Base-by-base conservation (phyloP, 1,140 invertebrate genomes). In the Drosophila pachea region DNA sequence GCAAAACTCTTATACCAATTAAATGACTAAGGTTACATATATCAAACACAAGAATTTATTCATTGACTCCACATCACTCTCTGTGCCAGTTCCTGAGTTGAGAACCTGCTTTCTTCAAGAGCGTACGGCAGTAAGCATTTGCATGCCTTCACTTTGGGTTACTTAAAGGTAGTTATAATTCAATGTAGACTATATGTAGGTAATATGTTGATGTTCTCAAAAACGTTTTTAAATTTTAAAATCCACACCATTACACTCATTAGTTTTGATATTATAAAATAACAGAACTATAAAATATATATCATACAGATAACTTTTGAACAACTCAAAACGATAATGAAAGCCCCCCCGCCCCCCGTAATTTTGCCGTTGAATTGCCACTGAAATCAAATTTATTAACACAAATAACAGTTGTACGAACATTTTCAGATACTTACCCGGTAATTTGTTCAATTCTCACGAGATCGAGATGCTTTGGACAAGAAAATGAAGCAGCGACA, bases 1-100 rank as follows among this genome's bases (percentile, higher is more conserved):
- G 54, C 71, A 68, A 60, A 70, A 70, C 55, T 55, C 54, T 56
- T 58, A 70, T 78, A 69, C 74, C 59, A 82, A 82, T 82, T 82
- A 82, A 82, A 81, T 11, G 67, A 31, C 56, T 73, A 60, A 75
- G 72, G 73, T 67, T 73, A 58, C 35, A 79, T 67, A 74, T 61
- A 53, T 48, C 32, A 33, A 22, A 35, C 32, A 47, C 16, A 61
- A 47, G 42, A 40, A 38, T 5, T 22, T 5, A 2, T 14, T 53
- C 33, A 33, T 63, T 14, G 12, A 5, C 29, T 33, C 22, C 22
- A 22, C 22, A 22, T 3, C 22, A 22, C 22, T 22, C 22, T 3
- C 22, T 3, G 3, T 2, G 22, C 22, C 22, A 22, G 22, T 22
- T 22, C 22, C 22, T 22, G 22, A 22, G 22, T 3, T 22, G 22